Evolutionary conservation across 2,113 vertebrate genomes (phyloP).

Genomic region (Daboia siamensis): DNA sequence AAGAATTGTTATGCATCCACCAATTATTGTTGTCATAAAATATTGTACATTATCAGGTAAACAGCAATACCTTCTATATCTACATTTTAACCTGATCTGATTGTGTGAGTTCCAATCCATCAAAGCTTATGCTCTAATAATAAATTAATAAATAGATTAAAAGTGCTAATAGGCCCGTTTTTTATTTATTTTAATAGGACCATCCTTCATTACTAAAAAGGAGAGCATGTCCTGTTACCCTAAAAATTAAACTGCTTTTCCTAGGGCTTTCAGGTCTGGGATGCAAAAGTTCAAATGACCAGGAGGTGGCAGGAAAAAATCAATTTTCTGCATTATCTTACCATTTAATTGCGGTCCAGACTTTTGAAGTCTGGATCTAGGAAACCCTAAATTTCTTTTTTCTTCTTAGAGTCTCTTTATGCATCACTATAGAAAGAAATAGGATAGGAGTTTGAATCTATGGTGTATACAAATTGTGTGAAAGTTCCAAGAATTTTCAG

Average conservation of each 20-base stretch:
- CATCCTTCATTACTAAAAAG: not conserved
- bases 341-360: not conserved
- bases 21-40: not conserved
- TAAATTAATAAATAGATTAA: not conserved
- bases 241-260: not conserved
- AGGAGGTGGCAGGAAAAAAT: not conserved
- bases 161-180: not conserved
- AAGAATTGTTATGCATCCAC: not conserved
- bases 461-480: not conserved
- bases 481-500: not conserved
- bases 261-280: not conserved
- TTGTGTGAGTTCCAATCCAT: not conserved
- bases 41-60: not conserved
- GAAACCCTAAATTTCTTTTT: not conserved
- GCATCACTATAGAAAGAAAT: not conserved
- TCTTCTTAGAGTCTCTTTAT: not conserved
- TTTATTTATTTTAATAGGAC: not conserved
- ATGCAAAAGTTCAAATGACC: not conserved
- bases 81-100: not conserved
- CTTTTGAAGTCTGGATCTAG: not conserved
- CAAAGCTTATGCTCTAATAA: not conserved
- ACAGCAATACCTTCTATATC: not conserved
- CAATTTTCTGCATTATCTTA: not conserved
- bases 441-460: not conserved
- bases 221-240: not conserved